A percentile compares a stretch with the other conserved stretches of the same genome.
These are phyloP conservation scores for Masticophis lateralis DNA, from an alignment of 2,797 vertebrate genomes.

Conservation along the genomic window DNA sequence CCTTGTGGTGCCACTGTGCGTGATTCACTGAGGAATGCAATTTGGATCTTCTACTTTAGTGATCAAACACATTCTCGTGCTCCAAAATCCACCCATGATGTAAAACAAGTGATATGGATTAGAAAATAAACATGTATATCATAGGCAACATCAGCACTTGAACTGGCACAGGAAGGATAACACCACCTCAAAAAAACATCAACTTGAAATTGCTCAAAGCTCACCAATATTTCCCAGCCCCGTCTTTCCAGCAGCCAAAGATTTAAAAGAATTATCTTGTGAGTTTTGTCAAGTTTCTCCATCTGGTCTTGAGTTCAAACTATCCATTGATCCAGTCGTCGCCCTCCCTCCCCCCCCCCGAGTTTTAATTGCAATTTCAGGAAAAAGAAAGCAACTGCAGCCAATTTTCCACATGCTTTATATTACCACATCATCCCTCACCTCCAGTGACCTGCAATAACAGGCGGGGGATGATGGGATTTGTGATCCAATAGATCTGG, in stretches of 20 bases:
- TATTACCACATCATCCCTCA: neutral
- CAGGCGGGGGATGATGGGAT: neutral
- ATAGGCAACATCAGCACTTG: rapidly evolving
- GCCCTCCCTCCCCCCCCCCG: rapidly evolving
- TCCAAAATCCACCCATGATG: neutral
- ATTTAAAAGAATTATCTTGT: slow-evolving; percentile 37
- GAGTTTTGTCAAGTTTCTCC: neutral
- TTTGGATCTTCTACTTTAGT: neutral
- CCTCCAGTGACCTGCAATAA: neutral
- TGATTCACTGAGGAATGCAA: neutral
- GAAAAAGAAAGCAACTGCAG: neutral
- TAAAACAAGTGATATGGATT: neutral
- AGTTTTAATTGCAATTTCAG: neutral
- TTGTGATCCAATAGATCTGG: neutral
- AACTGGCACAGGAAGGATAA: neutral
- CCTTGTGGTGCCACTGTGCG: neutral
- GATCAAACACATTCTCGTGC: neutral
- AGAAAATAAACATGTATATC: neutral
- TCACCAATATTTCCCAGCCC: neutral
- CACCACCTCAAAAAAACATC: rapidly evolving
- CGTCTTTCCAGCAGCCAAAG: neutral
- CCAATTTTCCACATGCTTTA: neutral
- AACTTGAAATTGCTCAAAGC: neutral
- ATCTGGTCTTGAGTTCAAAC: neutral
- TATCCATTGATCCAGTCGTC: neutral